Percentiles rank a stretch among this genome's conserved stretches.
These are phyloP conservation scores for Torymus aiolomorphi DNA, from an alignment of 2,888 invertebrate genomes.

Conservation along the genomic window DNA sequence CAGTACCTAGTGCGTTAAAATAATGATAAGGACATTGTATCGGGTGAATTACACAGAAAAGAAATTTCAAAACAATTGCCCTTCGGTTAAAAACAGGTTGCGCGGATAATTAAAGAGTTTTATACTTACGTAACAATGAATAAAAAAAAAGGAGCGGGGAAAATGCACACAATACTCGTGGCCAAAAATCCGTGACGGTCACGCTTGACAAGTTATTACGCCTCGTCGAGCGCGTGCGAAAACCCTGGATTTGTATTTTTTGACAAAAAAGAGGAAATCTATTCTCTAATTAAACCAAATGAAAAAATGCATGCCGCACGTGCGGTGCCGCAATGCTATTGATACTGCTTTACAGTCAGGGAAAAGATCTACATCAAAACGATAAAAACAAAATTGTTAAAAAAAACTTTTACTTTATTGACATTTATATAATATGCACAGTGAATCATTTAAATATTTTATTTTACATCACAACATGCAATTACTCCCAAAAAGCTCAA, in stretches of 20 bases:
- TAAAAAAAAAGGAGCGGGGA: neutral
- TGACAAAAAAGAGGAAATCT: slow-evolving; percentile 34
- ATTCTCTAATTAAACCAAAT: slow-evolving; percentile 7
- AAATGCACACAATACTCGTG: neutral
- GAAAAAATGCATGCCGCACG: neutral
- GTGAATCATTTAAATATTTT: too few species aligned
- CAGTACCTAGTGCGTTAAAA: too few species aligned
- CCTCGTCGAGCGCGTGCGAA: neutral
- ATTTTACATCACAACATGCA: too few species aligned
- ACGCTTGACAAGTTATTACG: slow-evolving; percentile 12
- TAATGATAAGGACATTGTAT: too few species aligned
- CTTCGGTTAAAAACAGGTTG: neutral
- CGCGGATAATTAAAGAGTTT: neutral
- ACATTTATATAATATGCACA: too few species aligned
- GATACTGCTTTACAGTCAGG: neutral
- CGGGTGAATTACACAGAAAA: neutral
- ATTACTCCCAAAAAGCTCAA: too few species aligned
- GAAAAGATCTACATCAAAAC: too few species aligned
- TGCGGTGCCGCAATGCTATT: neutral
- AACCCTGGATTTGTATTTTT: slow-evolving; percentile 11
- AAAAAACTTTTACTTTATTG: too few species aligned
- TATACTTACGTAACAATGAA: neutral
- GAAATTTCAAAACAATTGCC: neutral
- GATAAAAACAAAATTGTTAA: too few species aligned
- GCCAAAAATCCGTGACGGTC: slow-evolving; percentile 18